Evolutionary conservation across 2,113 vertebrate genomes (phyloP).

Genomic region (Loxodonta africana): DNA sequence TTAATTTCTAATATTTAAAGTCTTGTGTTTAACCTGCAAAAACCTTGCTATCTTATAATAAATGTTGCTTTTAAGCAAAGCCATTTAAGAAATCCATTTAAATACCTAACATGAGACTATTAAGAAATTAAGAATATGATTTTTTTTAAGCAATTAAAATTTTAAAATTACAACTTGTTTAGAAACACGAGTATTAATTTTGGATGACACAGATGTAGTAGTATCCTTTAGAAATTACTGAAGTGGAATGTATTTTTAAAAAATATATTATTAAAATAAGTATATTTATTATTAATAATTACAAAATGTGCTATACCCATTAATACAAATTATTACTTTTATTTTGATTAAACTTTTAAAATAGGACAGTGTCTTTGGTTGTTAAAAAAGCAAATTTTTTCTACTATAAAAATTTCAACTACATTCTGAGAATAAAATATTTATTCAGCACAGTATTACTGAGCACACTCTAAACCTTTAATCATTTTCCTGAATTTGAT

Average conservation of each 20-base stretch:
- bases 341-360: constrained; percentile 55
- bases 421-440: neutral
- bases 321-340: constrained; percentile 21
- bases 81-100: constrained; percentile 60
- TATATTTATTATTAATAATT: constrained; percentile 30
- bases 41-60: constrained; percentile 42
- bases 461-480: constrained; percentile 6
- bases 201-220: constrained; percentile 24
- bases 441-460: neutral
- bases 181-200: constrained; percentile 66
- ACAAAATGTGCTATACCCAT: neutral
- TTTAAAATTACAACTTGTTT: constrained; percentile 65
- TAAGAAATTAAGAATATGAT: neutral
- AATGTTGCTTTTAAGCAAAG: constrained; percentile 58
- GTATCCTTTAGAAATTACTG: constrained; percentile 17
- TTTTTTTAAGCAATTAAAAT: constrained; percentile 38
- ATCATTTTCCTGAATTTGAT: constrained; percentile 51
- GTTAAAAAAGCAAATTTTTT: neutral
- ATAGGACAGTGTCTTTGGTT: neutral
- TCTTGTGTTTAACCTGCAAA: constrained; percentile 54
- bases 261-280: neutral
- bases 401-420: constrained; percentile 44
- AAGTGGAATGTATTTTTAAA: neutral
- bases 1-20: constrained; percentile 67
- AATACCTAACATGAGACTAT: constrained; percentile 28